Percentiles rank a stretch among this genome's conserved stretches.
Evolutionary conservation across 2,113 vertebrate species (phyloP).

Genomic region (Callocephalon fimbriatum): DNA sequence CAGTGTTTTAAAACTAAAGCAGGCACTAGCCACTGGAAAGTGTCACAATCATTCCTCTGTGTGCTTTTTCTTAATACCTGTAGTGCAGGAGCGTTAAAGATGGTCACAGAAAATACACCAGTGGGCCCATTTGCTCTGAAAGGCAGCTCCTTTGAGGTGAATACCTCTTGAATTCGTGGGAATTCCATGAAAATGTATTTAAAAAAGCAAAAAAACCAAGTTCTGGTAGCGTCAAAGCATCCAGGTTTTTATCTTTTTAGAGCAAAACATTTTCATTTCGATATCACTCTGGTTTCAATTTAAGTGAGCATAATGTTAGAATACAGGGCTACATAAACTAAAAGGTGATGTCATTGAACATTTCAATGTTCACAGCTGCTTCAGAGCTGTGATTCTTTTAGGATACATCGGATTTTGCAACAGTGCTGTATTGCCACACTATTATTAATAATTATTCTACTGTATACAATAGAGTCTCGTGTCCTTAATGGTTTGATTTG

Average conservation of each 20-base stretch:
- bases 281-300: neutral
- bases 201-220: neutral
- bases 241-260: neutral
- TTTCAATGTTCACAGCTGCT: neutral
- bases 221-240: neutral
- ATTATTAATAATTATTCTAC: neutral
- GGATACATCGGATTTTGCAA: neutral
- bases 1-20: neutral
- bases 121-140: neutral
- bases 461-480: neutral
- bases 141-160: neutral
- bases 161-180: neutral
- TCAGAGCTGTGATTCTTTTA: neutral
- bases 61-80: neutral
- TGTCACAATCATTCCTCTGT: neutral
- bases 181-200: neutral
- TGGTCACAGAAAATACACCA: neutral
- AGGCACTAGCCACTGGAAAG: neutral
- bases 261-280: neutral
- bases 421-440: neutral
- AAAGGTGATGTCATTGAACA: neutral
- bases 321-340: neutral
- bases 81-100: neutral
- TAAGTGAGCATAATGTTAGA: neutral
- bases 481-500: neutral